phyloP scores from a whole-genome alignment of 1,140 invertebrate genomes.

The Rhizoglyphus robini region DNA sequence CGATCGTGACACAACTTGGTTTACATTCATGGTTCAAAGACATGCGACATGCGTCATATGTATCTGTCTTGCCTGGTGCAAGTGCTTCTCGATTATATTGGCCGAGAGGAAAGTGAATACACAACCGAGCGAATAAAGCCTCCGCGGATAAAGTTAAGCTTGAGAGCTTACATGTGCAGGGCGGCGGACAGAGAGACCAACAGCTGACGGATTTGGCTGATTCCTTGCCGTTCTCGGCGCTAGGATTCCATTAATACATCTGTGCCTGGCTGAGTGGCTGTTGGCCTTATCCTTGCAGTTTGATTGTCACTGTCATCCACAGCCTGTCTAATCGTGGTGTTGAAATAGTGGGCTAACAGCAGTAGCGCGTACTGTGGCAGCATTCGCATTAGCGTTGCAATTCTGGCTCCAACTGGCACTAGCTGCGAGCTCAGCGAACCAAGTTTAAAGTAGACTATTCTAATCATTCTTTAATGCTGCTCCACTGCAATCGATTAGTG shows the following conservation, averaged over 20 bases:
- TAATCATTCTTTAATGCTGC: constrained; percentile 15
- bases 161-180: constrained; percentile 7
- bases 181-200: not conserved
- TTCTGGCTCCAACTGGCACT: not conserved
- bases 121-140: not conserved
- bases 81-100: not conserved
- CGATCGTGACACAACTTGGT: too few relatives aligned
- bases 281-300: not conserved
- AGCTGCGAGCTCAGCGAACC: not conserved
- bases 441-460: constrained; percentile 1
- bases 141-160: constrained; percentile 12
- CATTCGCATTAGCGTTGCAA: not conserved
- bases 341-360: not conserved
- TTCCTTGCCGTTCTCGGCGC: not conserved
- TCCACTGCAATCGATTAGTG: constrained; percentile 9
- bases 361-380: not conserved
- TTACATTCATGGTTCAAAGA: not conserved
- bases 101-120: not conserved
- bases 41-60: not conserved
- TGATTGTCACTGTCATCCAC: constrained; percentile 11
- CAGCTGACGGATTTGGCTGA: constrained; percentile 8
- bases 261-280: not conserved
- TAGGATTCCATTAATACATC: constrained; percentile 11
- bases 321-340: not conserved
- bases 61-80: not conserved